These are phyloP conservation scores for Clarias magur DNA, from an alignment of 2,113 vertebrate genomes.

Conservation along the genomic window DNA sequence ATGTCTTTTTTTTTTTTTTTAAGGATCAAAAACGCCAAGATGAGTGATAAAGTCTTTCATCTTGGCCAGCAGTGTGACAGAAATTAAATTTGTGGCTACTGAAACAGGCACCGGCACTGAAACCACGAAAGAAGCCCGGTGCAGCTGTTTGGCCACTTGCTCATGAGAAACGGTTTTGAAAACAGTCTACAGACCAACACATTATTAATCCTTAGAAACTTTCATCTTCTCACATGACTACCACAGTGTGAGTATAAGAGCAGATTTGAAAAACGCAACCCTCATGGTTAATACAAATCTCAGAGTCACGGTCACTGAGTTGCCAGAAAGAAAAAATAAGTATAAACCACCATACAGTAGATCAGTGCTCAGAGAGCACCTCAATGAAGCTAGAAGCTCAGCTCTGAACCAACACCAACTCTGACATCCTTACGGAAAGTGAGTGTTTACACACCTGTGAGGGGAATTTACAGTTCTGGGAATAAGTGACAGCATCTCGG, in stretches of 20 bases:
- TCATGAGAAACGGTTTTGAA: constrained; percentile 32
- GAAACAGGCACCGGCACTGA: constrained; percentile 14
- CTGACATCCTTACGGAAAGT: constrained; percentile 38
- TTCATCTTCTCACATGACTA: constrained; percentile 43
- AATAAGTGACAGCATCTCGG: constrained; percentile 42
- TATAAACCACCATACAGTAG: background rate
- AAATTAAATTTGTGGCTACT: constrained; percentile 27
- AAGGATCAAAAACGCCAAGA: background rate
- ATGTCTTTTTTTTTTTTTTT: background rate
- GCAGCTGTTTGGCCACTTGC: constrained; percentile 32
- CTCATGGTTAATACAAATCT: background rate
- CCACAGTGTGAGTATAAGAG: constrained; percentile 12
- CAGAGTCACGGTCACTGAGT: background rate
- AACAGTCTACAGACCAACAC: background rate
- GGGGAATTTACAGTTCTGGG: constrained; percentile 51
- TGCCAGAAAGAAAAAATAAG: constrained; percentile 11
- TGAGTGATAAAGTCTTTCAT: constrained; percentile 12
- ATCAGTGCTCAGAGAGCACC: constrained; percentile 4
- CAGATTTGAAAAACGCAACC: background rate
- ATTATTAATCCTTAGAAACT: constrained; percentile 22
- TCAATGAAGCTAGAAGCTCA: constrained; percentile 10
- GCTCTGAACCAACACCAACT: constrained; percentile 24
- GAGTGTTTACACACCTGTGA: constrained; percentile 60
- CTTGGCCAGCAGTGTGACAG: constrained; percentile 26
- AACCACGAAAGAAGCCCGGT: constrained; percentile 23